Conservation (phyloP, 1,140 invertebrate species). For the Formica selysi region DNA sequence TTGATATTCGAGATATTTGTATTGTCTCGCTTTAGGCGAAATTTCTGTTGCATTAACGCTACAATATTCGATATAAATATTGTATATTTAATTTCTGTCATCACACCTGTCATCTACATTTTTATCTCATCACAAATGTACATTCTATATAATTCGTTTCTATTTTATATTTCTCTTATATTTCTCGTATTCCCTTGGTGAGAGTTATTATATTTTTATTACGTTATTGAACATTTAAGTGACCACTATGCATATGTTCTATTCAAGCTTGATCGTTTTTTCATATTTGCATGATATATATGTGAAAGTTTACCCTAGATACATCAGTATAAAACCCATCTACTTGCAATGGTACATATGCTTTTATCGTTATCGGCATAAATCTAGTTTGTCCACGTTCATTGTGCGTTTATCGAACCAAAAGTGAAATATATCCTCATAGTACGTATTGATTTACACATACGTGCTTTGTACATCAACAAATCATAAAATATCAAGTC, state of each 20-base stretch:
- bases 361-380: slow-evolving; percentile 47
- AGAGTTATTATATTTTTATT: slow-evolving; percentile 2
- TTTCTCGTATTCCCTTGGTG: neutral
- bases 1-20: neutral
- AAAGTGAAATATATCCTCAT: slow-evolving; percentile 41
- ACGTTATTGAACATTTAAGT: neutral
- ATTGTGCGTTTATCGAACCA: slow-evolving; percentile 52
- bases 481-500: slow-evolving; percentile 41
- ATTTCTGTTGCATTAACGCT: neutral
- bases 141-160: neutral
- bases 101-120: neutral
- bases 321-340: slow-evolving; percentile 4
- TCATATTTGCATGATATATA: neutral
- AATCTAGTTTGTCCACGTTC: slow-evolving; percentile 50
- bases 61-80: neutral
- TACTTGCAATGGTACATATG: neutral
- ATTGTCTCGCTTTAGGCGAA: neutral
- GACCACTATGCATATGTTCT: neutral
- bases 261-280: slow-evolving; percentile 26
- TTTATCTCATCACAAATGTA: neutral
- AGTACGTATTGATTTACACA: slow-evolving; percentile 21
- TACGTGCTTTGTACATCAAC: slow-evolving; percentile 8
- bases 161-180: neutral
- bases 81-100: neutral
- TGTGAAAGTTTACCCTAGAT: slow-evolving; percentile 12